Conservation (phyloP, 2,113 vertebrate species). For the Salvelinus alpinus region DNA sequence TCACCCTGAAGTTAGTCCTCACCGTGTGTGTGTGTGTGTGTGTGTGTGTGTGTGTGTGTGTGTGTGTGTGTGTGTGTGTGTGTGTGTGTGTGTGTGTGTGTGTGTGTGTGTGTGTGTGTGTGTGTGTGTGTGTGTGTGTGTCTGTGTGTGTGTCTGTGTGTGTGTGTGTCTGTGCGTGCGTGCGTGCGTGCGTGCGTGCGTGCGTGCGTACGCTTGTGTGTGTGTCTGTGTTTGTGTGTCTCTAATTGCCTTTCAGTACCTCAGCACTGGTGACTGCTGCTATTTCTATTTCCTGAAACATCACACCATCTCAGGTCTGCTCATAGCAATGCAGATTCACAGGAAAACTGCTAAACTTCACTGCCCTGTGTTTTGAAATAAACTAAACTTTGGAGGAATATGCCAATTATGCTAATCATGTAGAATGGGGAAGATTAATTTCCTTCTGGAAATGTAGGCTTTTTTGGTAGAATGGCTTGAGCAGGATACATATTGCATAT, state of each 20-base stretch:
- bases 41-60: not conserved
- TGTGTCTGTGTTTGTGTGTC: not conserved
- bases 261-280: constrained; percentile 24
- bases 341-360: not conserved
- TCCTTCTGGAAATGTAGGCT: too few relatives aligned
- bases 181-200: too few relatives aligned
- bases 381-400: too few relatives aligned
- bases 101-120: not conserved
- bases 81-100: not conserved
- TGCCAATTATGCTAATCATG: too few relatives aligned
- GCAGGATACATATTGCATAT: too few relatives aligned
- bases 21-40: not conserved
- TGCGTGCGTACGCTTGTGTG: too few relatives aligned
- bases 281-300: constrained; percentile 55
- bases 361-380: not conserved
- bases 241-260: constrained; percentile 8
- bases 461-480: too few relatives aligned
- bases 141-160: too few relatives aligned
- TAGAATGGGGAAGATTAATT: too few relatives aligned
- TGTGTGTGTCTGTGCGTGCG: not conserved
- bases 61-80: not conserved
- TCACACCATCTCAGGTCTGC: constrained; percentile 48
- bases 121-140: not conserved
- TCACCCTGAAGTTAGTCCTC: not conserved
- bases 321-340: not conserved